Base-by-base conservation (phyloP, 2,113 vertebrate species). In the Passer domesticus region DNA sequence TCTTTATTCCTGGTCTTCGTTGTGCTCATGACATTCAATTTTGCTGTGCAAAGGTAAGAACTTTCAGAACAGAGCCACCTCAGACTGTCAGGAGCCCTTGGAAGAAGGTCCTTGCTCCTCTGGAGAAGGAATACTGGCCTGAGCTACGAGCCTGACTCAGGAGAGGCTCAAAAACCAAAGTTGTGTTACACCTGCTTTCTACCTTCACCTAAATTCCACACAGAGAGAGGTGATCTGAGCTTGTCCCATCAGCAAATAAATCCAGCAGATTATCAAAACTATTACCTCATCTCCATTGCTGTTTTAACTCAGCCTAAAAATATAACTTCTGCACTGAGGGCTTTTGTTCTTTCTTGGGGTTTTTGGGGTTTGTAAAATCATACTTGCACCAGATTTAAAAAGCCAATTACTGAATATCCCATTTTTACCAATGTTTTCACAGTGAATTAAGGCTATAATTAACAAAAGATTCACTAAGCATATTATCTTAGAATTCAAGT, bases 361-460 rank as follows among this genome's bases (percentile, higher is more conserved):
- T 33, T 23, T 11, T 1, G 5, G 8, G 3, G 2, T 10, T 28
- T 41, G 59, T 64, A 53, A 53, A 47, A 53, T 46, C 44, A 56
- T 60, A 56, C 6, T 60, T 59, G 18, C 24, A 63, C 12, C 28
- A 72, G 50, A 70, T 89, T 90, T 58, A 13, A 78, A 87, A 82
- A 83, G 21, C 1, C 14, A 47, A 15, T 73, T 89, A 82, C 35
- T 80, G 39, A 89, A 58, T 60, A 69, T 30, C 7, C 3, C 6
- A 6, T 35, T 86, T 94, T 72, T 50, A 63, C 50, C 13, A 47
- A 50, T 50, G 27, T 89, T 91, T 90, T 66, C 66, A 63, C 30
- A 90, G 49, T 79, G 72, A 93, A 94, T 94, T 76, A 67, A 79
- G 81, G 33, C 50, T 78, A 50, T 59, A 19, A 46, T 92, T 74